Percentiles rank a stretch among this genome's conserved stretches.
Conservation (phyloP, 2,888 invertebrate species). For the Hypselothyrea guttata region DNA sequence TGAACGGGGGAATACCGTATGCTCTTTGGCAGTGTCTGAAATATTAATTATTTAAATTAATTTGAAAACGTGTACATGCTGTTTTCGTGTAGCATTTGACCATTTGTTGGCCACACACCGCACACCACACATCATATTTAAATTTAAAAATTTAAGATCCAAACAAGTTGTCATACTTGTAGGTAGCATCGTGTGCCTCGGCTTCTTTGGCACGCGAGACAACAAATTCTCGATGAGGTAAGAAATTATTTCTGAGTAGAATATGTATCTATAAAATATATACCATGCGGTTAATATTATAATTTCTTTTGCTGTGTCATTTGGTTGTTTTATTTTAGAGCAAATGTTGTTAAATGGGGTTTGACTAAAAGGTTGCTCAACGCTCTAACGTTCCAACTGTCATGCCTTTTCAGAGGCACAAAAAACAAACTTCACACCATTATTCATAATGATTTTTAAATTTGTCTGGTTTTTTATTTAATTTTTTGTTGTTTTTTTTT, state of each 20-base stretch:
- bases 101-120: slow-evolving; percentile 9
- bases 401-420: too few species aligned
- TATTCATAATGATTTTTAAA: slow-evolving; percentile 50
- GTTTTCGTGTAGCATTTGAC: slow-evolving; percentile 20
- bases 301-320: slow-evolving; percentile 7
- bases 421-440: slow-evolving; percentile 48
- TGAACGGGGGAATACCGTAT: slow-evolving; percentile 35
- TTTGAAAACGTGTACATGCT: slow-evolving; percentile 11
- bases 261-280: slow-evolving; percentile 4
- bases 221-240: slow-evolving; percentile 48
- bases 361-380: too few species aligned
- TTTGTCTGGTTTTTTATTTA: slow-evolving; percentile 6
- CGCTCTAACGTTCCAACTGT: too few species aligned
- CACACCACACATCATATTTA: slow-evolving; percentile 39
- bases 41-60: slow-evolving; percentile 13
- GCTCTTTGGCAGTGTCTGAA: slow-evolving; percentile 13
- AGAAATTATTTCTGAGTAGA: slow-evolving; percentile 44
- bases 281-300: slow-evolving; percentile 9
- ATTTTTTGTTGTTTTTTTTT: too few species aligned
- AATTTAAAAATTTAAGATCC: slow-evolving; percentile 38
- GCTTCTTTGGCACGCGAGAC: slow-evolving; percentile 49
- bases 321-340: slow-evolving; percentile 1
- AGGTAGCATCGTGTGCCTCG: slow-evolving; percentile 27
- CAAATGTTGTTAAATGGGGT: neutral
- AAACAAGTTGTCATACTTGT: slow-evolving; percentile 28